Evolutionary conservation across 2,113 vertebrate species (phyloP).

Genomic region (Donacobius atricapilla): DNA sequence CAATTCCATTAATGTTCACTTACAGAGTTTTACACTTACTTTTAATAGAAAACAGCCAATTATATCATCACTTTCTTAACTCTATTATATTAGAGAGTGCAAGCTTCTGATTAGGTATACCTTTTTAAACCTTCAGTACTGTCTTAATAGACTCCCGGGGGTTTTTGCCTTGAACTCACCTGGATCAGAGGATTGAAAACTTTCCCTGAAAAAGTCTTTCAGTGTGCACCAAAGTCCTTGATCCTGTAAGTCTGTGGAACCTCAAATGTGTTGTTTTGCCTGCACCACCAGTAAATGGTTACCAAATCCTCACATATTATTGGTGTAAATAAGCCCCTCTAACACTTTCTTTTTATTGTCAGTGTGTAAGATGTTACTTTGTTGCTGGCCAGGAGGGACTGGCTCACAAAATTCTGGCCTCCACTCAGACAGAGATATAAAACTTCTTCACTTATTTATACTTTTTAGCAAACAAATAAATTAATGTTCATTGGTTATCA

Average conservation of each 20-base stretch:
- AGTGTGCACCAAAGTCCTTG: neutral
- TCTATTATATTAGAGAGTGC: neutral
- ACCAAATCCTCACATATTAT: neutral
- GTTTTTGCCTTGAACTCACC: neutral
- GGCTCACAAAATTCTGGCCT: neutral
- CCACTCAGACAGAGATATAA: neutral
- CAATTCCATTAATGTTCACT: neutral
- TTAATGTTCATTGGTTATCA: neutral
- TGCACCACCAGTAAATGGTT: neutral
- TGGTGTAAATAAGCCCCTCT: neutral
- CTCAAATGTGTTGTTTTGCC: neutral
- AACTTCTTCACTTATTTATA: neutral
- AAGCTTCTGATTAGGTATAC: neutral
- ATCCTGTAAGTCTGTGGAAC: neutral
- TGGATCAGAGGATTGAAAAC: neutral
- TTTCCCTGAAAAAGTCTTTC: neutral
- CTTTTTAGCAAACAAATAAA: neutral
- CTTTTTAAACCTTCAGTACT: neutral
- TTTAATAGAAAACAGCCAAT: neutral
- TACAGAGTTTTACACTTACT: neutral
- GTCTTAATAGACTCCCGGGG: neutral
- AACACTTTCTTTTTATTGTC: neutral
- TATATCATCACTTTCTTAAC: neutral
- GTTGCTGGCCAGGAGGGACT: neutral
- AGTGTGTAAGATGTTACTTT: neutral